Evolutionary conservation across 2,113 vertebrate genomes (phyloP).

Genomic region (Sphyrna mokarran): DNA sequence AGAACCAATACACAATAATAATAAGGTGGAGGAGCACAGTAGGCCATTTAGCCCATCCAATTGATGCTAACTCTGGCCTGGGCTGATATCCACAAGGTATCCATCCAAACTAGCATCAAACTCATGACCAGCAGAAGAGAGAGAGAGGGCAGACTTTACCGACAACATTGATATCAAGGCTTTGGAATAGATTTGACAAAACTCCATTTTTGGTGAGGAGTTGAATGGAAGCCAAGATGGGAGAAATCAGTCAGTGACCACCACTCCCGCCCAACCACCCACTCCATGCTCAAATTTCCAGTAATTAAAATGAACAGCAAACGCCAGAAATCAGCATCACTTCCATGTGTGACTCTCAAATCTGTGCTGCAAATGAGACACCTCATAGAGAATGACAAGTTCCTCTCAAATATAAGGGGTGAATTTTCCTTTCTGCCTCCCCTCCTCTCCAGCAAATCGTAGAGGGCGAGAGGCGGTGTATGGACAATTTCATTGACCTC

Average conservation of each 20-base stretch:
- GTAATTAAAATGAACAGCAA: neutral
- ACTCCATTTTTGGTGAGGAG: neutral
- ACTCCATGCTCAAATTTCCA: neutral
- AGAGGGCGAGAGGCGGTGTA: too few species aligned
- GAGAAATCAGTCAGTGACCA: neutral
- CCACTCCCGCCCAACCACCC: too few species aligned
- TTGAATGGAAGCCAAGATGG: neutral
- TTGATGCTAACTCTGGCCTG: neutral
- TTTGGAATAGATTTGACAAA: neutral
- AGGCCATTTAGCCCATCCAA: too few species aligned
- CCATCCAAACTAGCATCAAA: neutral
- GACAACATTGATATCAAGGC: neutral
- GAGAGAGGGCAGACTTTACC: neutral
- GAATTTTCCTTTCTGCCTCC: too few species aligned
- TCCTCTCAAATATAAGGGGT: neutral
- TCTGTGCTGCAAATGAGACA: neutral
- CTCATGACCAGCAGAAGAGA: neutral
- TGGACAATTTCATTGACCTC: too few species aligned
- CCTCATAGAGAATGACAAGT: neutral
- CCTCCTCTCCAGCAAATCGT: too few species aligned
- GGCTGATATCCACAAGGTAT: neutral
- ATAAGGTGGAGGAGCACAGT: too few species aligned
- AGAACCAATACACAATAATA: too few species aligned
- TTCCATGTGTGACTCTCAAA: neutral
- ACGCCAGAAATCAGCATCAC: neutral